Evolutionary conservation across 2,888 invertebrate genomes (phyloP).

Genomic region (Balanococcus diminutus): DNA sequence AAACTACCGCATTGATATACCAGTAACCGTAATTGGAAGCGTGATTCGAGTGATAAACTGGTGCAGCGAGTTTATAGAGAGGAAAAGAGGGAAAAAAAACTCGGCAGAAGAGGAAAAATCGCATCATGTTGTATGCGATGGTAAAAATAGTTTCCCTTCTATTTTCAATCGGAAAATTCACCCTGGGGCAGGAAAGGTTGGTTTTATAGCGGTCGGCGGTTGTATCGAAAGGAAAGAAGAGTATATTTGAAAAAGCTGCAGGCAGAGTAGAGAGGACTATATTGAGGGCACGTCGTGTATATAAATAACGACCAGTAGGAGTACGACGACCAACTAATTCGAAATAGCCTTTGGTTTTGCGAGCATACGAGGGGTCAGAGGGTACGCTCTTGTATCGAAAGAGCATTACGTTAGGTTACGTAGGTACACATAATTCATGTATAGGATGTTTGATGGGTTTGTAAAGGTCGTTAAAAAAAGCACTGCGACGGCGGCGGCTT

Average conservation of each 20-base stretch:
- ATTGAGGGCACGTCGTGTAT: background rate
- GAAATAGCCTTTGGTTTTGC: background rate
- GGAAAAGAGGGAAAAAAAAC: no score
- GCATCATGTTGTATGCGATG: no score
- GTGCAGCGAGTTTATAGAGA: no score
- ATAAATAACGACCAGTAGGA: background rate
- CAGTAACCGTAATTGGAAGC: conserved; percentile 7
- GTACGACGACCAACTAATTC: background rate
- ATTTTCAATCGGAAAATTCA: no score
- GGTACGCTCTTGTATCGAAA: background rate
- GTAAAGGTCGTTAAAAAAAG: conserved; percentile 15
- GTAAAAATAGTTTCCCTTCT: no score
- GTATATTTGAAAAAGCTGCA: background rate
- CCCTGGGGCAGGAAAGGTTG: no score
- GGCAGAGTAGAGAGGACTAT: background rate
- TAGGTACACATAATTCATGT: background rate
- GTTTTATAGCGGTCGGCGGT: no score
- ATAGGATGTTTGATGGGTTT: conserved; percentile 6
- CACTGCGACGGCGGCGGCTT: background rate
- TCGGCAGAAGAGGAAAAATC: no score
- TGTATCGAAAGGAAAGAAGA: no score
- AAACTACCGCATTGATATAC: background rate
- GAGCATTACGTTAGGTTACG: background rate
- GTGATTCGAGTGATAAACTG: background rate
- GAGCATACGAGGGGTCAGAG: background rate